Evolutionary conservation across 2,113 vertebrate species (phyloP).

Genomic region (Eurystomus gularis): DNA sequence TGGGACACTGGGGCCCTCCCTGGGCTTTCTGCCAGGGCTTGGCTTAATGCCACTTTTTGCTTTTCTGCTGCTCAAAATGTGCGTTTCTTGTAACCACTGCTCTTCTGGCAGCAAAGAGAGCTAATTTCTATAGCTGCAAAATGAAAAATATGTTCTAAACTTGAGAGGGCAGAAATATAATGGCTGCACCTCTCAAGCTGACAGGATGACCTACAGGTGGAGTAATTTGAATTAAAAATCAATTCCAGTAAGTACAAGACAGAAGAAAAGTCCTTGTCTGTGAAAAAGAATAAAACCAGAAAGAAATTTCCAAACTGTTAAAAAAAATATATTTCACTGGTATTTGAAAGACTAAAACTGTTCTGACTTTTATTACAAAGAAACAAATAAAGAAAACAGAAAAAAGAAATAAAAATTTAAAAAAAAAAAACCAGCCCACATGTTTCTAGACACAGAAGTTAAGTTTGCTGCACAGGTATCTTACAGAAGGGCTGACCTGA

Average conservation of each 20-base stretch:
- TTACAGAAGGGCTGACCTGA: background rate
- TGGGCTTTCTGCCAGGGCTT: background rate
- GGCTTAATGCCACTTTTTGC: background rate
- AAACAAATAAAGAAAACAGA: no score
- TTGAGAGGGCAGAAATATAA: slow-evolving; percentile 2
- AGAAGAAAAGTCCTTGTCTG: background rate
- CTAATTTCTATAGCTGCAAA: slow-evolving; percentile 23
- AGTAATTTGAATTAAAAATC: slow-evolving; percentile 67
- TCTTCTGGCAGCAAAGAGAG: slow-evolving; percentile 19
- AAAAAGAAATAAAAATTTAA: no score
- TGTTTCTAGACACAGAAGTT: background rate
- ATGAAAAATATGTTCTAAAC: slow-evolving; percentile 27
- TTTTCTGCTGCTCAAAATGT: background rate
- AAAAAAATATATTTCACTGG: background rate
- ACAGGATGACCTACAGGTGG: background rate
- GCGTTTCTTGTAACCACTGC: background rate
- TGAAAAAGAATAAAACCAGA: background rate
- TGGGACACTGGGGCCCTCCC: background rate
- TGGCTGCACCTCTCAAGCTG: background rate
- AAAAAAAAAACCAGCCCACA: background rate
- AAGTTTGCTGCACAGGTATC: background rate
- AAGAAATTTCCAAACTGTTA: background rate
- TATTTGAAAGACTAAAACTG: background rate
- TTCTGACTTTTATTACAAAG: background rate
- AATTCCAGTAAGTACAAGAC: slow-evolving; percentile 53